phyloP scores from a whole-genome alignment of 2,888 invertebrate genomes.

The Liposcelis brunnea region DNA sequence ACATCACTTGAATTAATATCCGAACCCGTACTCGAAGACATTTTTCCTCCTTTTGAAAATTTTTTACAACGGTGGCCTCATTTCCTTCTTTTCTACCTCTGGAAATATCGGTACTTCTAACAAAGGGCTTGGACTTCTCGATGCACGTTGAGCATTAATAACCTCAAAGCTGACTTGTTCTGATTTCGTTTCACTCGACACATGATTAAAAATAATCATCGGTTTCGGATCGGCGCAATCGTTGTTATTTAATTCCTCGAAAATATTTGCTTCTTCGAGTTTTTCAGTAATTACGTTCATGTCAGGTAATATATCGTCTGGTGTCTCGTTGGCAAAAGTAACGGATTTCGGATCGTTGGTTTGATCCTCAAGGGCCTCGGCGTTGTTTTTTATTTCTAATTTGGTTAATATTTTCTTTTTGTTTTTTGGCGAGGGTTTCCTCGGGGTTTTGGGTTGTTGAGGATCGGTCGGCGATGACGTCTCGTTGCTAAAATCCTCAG shows the following conservation, averaged over 20 bases:
- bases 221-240: neutral
- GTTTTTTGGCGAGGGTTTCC: too few relatives aligned
- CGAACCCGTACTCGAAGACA: conserved; percentile 1
- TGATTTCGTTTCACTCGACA: neutral
- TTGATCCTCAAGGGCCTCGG: too few relatives aligned
- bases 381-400: too few relatives aligned
- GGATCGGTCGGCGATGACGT: too few relatives aligned
- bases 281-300: neutral
- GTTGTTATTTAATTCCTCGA: neutral
- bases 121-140: conserved; percentile 1
- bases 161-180: neutral
- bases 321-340: too few relatives aligned
- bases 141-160: neutral
- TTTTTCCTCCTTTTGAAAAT: neutral
- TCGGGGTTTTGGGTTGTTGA: too few relatives aligned
- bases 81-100: neutral
- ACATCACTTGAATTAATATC: too few relatives aligned
- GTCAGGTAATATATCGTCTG: too few relatives aligned
- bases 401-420: too few relatives aligned
- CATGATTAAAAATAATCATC: conserved; percentile 5
- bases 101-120: neutral
- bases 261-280: neutral
- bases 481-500: too few relatives aligned
- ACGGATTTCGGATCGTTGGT: too few relatives aligned
- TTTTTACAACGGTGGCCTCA: conserved; percentile 1